These are phyloP conservation scores for Tridacna gigas DNA, from an alignment of 2,888 invertebrate genomes.

Conservation along the genomic window DNA sequence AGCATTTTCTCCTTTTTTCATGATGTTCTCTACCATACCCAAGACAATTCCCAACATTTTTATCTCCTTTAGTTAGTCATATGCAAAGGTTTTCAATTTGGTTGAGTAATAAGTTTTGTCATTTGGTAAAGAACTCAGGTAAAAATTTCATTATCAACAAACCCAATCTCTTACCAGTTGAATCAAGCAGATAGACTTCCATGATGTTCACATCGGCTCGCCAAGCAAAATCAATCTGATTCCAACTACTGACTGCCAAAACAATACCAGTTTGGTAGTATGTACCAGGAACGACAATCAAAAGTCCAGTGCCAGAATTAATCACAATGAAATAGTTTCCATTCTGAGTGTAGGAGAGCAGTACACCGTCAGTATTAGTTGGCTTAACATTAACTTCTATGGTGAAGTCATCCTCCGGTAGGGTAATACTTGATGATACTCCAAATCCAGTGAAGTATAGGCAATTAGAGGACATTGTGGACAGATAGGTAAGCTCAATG, in stretches of 20 bases:
- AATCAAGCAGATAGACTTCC: conserved; percentile 67
- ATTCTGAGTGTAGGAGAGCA: conserved; percentile 62
- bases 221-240: conserved; percentile 70
- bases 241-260: conserved; percentile 67
- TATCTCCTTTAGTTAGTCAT: no score
- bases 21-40: no score
- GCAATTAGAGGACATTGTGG: conserved; percentile 63
- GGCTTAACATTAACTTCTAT: conserved; percentile 73
- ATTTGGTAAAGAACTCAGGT: no score
- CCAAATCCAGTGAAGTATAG: conserved; percentile 63
- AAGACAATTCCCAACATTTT: no score
- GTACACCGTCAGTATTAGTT: conserved; percentile 59
- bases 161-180: conserved; percentile 39
- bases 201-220: conserved; percentile 55
- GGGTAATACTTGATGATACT: conserved; percentile 49
- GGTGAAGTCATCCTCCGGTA: conserved; percentile 66
- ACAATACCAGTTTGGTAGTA: conserved; percentile 52
- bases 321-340: conserved; percentile 56
- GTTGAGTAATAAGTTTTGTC: no score
- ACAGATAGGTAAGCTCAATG: conserved; percentile 49
- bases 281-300: conserved; percentile 46
- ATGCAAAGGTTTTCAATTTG: no score
- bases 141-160: no score
- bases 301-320: conserved; percentile 51
- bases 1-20: no score